These are phyloP conservation scores for Arenaria interpres DNA, from an alignment of 2,113 vertebrate genomes.

Conservation along the genomic window DNA sequence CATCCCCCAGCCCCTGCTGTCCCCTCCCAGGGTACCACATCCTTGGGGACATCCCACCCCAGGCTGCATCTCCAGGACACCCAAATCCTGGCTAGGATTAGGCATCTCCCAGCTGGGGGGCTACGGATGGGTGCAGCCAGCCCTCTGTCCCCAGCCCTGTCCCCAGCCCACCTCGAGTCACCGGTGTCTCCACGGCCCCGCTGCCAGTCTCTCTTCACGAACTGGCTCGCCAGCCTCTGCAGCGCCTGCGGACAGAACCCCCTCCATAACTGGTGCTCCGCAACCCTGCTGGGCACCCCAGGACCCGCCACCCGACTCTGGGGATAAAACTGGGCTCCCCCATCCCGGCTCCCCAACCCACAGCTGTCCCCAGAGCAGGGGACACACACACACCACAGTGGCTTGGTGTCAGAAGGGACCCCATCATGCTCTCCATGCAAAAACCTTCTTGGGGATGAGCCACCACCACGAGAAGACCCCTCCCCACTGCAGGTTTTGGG, in stretches of 20 bases:
- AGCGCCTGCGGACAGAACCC: slow-evolving; percentile 75
- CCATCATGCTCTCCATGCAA: fast-evolving
- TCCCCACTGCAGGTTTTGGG: fast-evolving
- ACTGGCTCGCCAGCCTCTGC: slow-evolving; percentile 86
- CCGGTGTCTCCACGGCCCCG: slow-evolving; percentile 75
- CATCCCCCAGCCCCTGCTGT: fast-evolving
- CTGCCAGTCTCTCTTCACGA: slow-evolving; percentile 86
- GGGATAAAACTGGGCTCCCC: not conserved
- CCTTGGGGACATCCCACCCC: not conserved
- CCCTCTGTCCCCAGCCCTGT: not conserved
- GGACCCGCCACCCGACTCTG: fast-evolving
- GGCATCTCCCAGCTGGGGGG: not conserved
- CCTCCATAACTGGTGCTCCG: fast-evolving
- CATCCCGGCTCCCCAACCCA: fast-evolving
- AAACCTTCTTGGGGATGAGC: not conserved
- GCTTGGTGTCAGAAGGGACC: not conserved
- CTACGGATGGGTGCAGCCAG: fast-evolving
- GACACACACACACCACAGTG: fast-evolving
- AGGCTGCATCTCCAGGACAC: fast-evolving
- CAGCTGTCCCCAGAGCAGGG: not conserved
- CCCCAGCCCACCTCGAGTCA: slow-evolving; percentile 63
- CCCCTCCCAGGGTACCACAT: not conserved
- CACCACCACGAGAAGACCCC: not conserved
- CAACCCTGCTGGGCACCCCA: fast-evolving
- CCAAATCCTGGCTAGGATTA: not conserved